These are phyloP conservation scores for Corythornis vintsioides DNA, from an alignment of 2,113 vertebrate genomes.

Conservation along the genomic window DNA sequence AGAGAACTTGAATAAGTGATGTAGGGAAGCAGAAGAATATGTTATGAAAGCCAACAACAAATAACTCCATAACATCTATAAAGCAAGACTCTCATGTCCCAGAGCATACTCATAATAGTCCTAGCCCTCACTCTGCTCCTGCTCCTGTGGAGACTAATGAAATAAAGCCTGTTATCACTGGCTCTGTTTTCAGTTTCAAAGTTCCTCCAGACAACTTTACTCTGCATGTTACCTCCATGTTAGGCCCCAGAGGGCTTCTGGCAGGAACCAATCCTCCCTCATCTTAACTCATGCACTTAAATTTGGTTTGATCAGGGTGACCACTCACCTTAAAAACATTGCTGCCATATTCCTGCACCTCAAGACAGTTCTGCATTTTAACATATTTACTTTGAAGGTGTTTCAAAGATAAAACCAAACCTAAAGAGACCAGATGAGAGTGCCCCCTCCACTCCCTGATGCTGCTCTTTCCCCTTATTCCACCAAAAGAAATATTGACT, in stretches of 20 bases:
- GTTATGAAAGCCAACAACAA: not conserved
- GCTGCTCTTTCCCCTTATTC: not conserved
- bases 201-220: not conserved
- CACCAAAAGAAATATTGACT: not conserved
- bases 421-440: not conserved
- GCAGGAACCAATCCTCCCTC: not conserved
- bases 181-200: not conserved
- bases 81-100: not conserved
- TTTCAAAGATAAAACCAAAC: not conserved
- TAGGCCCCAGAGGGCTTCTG: not conserved
- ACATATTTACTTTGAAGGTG: not conserved
- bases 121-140: not conserved
- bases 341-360: not conserved
- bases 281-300: not conserved
- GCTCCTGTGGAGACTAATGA: not conserved
- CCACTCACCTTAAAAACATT: not conserved
- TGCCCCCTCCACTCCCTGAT: not conserved
- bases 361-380: fast-evolving
- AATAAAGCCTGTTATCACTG: not conserved
- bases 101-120: not conserved
- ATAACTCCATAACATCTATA: not conserved
- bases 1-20: not conserved
- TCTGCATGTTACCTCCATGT: not conserved
- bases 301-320: not conserved
- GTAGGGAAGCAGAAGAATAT: not conserved